Evolutionary conservation across 2,888 invertebrate genomes (phyloP).

Genomic region (Epistrophella euchroma): DNA sequence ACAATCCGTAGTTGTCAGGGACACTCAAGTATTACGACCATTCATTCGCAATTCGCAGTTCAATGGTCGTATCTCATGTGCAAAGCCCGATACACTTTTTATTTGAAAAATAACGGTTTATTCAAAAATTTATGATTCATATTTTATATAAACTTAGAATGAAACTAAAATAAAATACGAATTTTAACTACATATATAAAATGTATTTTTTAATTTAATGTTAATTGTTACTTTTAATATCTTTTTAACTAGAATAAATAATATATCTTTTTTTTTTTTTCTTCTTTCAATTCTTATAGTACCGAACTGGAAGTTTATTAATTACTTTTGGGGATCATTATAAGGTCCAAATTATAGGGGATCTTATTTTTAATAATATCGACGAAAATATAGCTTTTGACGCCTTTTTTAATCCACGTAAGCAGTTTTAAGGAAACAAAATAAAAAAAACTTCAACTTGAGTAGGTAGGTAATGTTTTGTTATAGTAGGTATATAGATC

Average conservation of each 20-base stretch:
- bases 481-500: no score
- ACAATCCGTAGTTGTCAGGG: no score
- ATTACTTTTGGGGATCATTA: slow-evolving; percentile 4
- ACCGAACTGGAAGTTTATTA: not conserved
- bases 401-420: not conserved
- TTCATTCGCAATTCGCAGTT: no score
- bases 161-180: no score
- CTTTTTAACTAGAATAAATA: not conserved
- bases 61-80: no score
- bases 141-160: no score
- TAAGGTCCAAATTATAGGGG: slow-evolving; percentile 3
- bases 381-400: not conserved
- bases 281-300: not conserved
- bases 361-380: not conserved
- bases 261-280: not conserved
- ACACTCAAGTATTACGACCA: no score
- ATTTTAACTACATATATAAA: no score
- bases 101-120: no score
- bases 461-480: not conserved
- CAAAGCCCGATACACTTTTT: no score
- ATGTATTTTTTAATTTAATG: no score
- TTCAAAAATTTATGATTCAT: no score
- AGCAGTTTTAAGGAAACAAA: not conserved
- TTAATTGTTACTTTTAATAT: not conserved
- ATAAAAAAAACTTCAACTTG: not conserved